These are phyloP conservation scores for Lophotis ruficrista DNA, from an alignment of 2,113 vertebrate genomes.

Conservation along the genomic window DNA sequence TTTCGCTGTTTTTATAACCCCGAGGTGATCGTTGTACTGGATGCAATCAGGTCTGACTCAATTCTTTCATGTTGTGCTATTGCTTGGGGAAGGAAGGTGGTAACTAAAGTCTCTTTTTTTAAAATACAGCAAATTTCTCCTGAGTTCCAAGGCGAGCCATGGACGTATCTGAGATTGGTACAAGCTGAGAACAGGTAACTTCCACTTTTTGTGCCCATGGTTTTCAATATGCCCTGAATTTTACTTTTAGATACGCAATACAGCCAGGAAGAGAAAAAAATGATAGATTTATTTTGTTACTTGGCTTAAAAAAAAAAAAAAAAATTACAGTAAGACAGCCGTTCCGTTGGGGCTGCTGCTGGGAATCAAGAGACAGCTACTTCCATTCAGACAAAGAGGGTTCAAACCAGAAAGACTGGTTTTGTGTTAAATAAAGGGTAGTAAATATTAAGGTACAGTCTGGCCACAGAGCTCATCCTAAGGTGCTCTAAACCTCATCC, in stretches of 20 bases:
- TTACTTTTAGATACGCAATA: neutral
- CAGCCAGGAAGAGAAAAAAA: neutral
- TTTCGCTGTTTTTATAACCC: neutral
- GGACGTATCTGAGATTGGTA: neutral
- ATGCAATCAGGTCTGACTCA: neutral
- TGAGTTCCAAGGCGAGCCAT: neutral
- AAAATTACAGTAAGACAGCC: neutral
- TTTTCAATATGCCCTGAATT: neutral
- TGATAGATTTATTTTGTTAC: neutral
- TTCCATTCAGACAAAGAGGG: neutral
- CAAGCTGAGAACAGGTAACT: neutral
- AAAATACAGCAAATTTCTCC: neutral
- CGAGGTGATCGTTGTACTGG: accelerated
- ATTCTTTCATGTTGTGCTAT: neutral
- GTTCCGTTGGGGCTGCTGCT: neutral
- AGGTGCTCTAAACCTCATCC: neutral
- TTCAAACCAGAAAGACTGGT: conserved; percentile 28
- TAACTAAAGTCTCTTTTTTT: neutral
- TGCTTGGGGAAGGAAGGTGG: neutral
- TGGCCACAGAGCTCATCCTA: neutral
- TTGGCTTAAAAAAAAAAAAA: neutral
- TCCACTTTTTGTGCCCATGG: neutral
- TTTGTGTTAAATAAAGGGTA: neutral
- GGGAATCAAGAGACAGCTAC: neutral
- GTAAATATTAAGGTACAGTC: neutral